Evolutionary conservation across 2,888 invertebrate genomes (phyloP).

Genomic region (Bedellia somnulentella): DNA sequence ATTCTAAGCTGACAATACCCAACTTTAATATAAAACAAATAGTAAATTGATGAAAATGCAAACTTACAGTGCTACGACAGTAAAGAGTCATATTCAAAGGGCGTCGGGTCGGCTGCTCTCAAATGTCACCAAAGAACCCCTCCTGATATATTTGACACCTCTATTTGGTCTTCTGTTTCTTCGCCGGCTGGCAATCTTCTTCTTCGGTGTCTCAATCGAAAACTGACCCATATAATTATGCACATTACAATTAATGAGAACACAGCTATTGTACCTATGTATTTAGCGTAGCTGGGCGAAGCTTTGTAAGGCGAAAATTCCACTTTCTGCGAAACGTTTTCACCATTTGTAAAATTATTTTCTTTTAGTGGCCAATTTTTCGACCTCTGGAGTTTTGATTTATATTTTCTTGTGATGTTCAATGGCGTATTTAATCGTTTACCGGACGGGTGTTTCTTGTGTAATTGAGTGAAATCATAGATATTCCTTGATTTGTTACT

Average conservation of each 20-base stretch:
- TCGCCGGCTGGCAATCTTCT: constrained; percentile 27
- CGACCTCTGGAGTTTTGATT: too few relatives aligned
- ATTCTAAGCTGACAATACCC: too few relatives aligned
- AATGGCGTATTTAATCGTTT: constrained; percentile 40
- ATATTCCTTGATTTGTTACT: constrained; percentile 19
- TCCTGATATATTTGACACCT: constrained; percentile 65
- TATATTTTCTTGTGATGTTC: constrained; percentile 14
- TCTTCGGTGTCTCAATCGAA: constrained; percentile 37
- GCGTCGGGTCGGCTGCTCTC: constrained; percentile 57
- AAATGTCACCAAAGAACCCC: constrained; percentile 73
- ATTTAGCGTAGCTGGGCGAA: constrained; percentile 32
- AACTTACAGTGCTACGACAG: constrained; percentile 58
- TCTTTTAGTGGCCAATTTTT: too few relatives aligned
- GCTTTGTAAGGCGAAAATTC: constrained; percentile 40
- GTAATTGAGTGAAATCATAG: constrained; percentile 14
- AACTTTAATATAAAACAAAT: too few relatives aligned
- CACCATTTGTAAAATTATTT: too few relatives aligned
- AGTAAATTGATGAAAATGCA: constrained; percentile 4
- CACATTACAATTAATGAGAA: constrained; percentile 56
- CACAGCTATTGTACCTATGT: constrained; percentile 61
- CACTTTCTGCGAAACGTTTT: too few relatives aligned
- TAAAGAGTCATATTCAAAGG: constrained; percentile 62
- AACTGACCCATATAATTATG: constrained; percentile 54
- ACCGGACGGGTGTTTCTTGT: constrained; percentile 24
- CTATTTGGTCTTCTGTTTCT: constrained; percentile 53